Evolutionary conservation across 2,888 invertebrate genomes (phyloP), one percentile per base, ranked within the genome.

Genomic region (Hypercompe scribonia): DNA sequence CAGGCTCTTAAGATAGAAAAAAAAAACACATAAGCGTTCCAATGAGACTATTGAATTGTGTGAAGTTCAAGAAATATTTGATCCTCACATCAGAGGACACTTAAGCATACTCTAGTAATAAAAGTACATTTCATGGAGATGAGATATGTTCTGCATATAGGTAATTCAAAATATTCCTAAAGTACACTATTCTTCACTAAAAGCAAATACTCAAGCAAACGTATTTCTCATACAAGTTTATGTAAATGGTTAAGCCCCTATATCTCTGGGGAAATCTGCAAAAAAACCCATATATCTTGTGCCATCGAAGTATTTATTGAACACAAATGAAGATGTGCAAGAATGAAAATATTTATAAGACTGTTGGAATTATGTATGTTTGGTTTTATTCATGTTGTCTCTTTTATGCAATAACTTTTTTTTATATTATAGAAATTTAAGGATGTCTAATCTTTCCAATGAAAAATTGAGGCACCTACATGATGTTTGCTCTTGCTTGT

Each of bases 221-320:
- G 72, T 72, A 69, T 76, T 75, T 74, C 74, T 64, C 74, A 72
- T 68, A 80, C 70, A 75, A 78, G 39, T 74, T 78, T 83, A 83
- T 81, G 85, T 74, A 83, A 81, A 83, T 80, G 39, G 65, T 67
- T 75, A 75, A 76, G 75, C 75, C 36, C 11, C 42, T 63, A 70
- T 77, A 83, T 78, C 83, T 83, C 83, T 10, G 24, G 83, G 83
- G 83, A 83, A 83, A 83, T 83, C 77, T 81, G 75, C 79, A 80
- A 85, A 84, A 80, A 85, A 84, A 79, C 73, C 74, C 76, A 81
- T 78, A 80, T 76, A 78, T 76, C 75, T 81, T 78, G 77, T 77
- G 72, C 68, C 42, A 75, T 83, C 74, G 84, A 80, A 73, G 72
- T 71, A 81, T 77, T 82, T 72, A 81, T 77, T 83, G 65, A 75